A percentile compares a stretch with the other conserved stretches of the same genome.
Conservation (phyloP, 2,113 vertebrate genomes). For the Syrrhaptes paradoxus region DNA sequence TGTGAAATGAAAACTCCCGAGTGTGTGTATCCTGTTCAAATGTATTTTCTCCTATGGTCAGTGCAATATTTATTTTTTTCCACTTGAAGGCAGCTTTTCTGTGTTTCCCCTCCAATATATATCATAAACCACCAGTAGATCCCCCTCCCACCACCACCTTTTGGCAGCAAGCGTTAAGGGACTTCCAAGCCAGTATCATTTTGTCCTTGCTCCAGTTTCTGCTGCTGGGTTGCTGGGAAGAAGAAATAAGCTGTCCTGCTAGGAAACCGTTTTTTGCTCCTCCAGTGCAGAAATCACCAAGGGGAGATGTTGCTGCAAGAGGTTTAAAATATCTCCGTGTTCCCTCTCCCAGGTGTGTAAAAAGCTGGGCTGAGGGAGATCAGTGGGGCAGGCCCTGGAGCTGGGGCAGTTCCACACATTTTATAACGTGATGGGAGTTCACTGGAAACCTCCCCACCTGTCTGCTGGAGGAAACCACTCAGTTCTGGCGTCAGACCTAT, state of each 20-base stretch:
- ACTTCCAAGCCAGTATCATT: background rate
- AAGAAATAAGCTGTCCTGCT: background rate
- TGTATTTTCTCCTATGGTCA: background rate
- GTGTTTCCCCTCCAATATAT: background rate
- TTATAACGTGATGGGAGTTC: rapidly evolving
- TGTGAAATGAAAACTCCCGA: background rate
- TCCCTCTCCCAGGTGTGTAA: background rate
- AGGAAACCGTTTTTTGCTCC: background rate
- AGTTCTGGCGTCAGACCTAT: background rate
- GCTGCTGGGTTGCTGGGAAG: background rate
- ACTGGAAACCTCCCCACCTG: background rate
- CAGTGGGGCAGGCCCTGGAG: background rate
- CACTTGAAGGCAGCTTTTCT: background rate
- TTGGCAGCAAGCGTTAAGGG: background rate
- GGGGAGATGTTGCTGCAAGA: background rate
- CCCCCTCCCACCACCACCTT: background rate
- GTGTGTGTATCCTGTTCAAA: background rate
- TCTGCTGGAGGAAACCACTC: background rate
- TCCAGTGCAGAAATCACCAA: background rate
- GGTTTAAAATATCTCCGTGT: background rate
- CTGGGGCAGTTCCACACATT: background rate
- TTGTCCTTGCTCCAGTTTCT: background rate
- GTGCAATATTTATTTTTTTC: background rate
- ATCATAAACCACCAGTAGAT: background rate
- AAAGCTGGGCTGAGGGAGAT: background rate